A percentile compares a stretch with the other conserved stretches of the same genome.
phyloP scores from a whole-genome alignment of 1,140 invertebrate species.

The Acarapis woodi region DNA sequence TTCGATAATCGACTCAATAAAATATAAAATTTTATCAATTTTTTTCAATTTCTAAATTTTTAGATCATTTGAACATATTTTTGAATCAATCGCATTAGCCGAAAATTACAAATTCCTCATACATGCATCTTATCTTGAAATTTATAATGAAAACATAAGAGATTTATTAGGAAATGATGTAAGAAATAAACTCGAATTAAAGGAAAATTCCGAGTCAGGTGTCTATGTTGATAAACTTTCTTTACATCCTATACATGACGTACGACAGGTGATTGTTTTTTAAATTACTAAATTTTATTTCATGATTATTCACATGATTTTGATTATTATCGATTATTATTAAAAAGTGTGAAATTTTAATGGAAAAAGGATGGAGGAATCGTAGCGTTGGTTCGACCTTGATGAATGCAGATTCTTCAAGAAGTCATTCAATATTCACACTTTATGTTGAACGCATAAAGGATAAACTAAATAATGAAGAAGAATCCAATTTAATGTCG shows the following conservation, averaged over 20 bases:
- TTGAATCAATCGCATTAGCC: conserved; percentile 58
- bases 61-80: conserved; percentile 31
- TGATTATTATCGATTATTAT: too few species aligned
- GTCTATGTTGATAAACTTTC: conserved; percentile 46
- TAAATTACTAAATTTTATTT: too few species aligned
- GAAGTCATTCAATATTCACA: conserved; percentile 70
- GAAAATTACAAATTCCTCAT: conserved; percentile 53
- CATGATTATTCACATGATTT: too few species aligned
- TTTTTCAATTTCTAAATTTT: neutral
- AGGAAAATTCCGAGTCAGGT: conserved; percentile 45
- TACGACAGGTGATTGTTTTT: too few species aligned
- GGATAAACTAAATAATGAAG: too few species aligned
- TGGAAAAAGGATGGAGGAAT: conserved; percentile 40
- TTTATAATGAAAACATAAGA: conserved; percentile 63
- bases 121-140: conserved; percentile 68
- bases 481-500: conserved; percentile 18
- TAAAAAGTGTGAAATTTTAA: conserved; percentile 37
- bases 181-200: conserved; percentile 36
- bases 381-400: conserved; percentile 41
- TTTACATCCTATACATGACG: conserved; percentile 41
- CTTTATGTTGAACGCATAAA: conserved; percentile 54
- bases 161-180: conserved; percentile 37
- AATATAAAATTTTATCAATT: neutral
- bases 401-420: conserved; percentile 58
- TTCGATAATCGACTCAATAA: neutral